Conservation (phyloP, 2,113 vertebrate species). For the Salvelinus alpinus region DNA sequence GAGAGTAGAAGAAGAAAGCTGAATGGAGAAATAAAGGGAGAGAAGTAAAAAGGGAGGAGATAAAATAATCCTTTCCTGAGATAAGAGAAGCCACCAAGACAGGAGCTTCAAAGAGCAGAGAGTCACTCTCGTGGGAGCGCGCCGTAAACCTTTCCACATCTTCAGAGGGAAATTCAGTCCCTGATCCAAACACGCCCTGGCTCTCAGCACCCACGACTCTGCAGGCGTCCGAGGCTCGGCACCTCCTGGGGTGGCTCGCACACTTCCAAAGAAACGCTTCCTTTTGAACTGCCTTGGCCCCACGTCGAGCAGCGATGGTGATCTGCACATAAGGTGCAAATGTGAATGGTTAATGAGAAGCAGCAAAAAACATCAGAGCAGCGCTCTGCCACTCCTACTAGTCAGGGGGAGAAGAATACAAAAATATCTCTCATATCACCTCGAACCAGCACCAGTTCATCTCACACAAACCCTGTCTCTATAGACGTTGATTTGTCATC, state of each 20-base stretch:
- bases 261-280: constrained; percentile 64
- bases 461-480: constrained; percentile 30
- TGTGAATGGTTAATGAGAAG: constrained; percentile 72
- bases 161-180: constrained; percentile 76
- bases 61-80: constrained; percentile 82
- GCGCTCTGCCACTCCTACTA: constrained; percentile 48
- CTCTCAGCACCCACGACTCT: constrained; percentile 64
- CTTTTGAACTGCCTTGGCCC: constrained; percentile 63
- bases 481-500: constrained; percentile 50
- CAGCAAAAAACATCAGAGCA: constrained; percentile 40
- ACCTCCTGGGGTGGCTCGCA: constrained; percentile 60
- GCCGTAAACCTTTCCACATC: constrained; percentile 84
- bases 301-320: constrained; percentile 63
- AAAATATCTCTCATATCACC: constrained; percentile 64
- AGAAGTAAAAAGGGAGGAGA: constrained; percentile 57
- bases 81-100: constrained; percentile 90
- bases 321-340: constrained; percentile 70
- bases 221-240: constrained; percentile 56
- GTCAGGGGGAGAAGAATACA: constrained; percentile 31
- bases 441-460: constrained; percentile 15
- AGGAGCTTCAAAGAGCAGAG: constrained; percentile 87
- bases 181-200: constrained; percentile 70
- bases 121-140: constrained; percentile 75
- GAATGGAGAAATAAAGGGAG: background rate
- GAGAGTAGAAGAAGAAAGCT: constrained; percentile 12